These are phyloP conservation scores for Clamator glandarius DNA, from an alignment of 2,797 vertebrate genomes.

Conservation along the genomic window DNA sequence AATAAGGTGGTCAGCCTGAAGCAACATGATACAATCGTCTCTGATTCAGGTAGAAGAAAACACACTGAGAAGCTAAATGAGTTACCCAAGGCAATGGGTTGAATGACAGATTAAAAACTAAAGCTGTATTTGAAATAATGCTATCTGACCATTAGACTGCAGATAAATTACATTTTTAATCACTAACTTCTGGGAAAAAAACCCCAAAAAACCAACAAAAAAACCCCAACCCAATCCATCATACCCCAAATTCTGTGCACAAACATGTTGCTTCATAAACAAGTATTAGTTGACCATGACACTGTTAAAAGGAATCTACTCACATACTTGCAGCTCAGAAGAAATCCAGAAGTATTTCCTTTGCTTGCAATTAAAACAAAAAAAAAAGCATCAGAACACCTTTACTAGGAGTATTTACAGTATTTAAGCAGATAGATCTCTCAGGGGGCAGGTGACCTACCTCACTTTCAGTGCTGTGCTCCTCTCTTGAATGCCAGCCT, in stretches of 20 bases:
- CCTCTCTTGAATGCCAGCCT: too few relatives aligned
- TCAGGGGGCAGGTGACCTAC: not conserved
- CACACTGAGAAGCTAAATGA: not conserved
- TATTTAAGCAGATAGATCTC: not conserved
- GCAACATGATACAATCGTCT: not conserved
- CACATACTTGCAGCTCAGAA: not conserved
- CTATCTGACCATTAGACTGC: fast-evolving
- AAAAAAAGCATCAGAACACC: not conserved
- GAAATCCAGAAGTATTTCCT: not conserved
- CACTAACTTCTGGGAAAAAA: not conserved
- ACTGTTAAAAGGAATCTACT: not conserved
- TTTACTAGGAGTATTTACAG: not conserved
- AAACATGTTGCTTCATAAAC: not conserved
- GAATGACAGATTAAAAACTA: not conserved
- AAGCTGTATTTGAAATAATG: not conserved
- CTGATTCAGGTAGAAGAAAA: not conserved
- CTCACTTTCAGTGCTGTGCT: too few relatives aligned
- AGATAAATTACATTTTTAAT: not conserved
- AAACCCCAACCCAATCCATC: not conserved
- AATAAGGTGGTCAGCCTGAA: not conserved
- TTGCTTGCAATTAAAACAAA: not conserved
- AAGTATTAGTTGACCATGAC: not conserved
- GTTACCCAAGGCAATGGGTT: not conserved
- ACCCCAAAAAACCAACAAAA: too few relatives aligned
- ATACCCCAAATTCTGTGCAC: not conserved